Base-by-base conservation (phyloP, 2,888 invertebrate species). In the Timema cristinae region DNA sequence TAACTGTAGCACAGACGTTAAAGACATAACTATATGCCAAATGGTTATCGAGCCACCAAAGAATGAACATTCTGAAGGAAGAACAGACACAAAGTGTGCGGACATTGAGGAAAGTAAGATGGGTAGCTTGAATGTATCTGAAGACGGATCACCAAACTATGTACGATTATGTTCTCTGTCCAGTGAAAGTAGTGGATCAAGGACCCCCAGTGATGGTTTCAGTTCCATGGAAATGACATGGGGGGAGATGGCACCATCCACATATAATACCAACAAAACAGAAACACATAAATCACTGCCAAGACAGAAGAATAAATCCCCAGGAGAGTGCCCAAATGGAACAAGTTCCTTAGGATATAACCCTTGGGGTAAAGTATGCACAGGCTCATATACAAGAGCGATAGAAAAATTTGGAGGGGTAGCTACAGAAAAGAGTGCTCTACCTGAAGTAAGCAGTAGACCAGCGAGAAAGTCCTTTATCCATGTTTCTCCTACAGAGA, bases 381-480 rank as follows among this genome's bases (percentile, higher is more conserved):
- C 82, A 0, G 84, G 84, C 0, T 82, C 83, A 7, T 83, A 84
- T 72, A 83, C 81, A 9, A 78, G 83, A 15, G 83, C 83, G 4
- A 82, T 84, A 81, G 82, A 83, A 74, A 83, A 81, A 75, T 83
- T 84, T 70, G 79, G 77, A 51, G 78, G 79, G 7, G 82, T 79
- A 71, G 73, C 68, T 5, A 67, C 13, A 54, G 59, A 56, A 11
- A 56, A 56, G 15, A 50, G 49, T 47, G 9, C 56, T 5, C 32
- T 15, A 7, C 10, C 59, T 2, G 70, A 66, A 32, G 9, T 51
- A 10, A 70, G 51, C 50, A 50, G 50, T 50, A 70, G 70, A 47
- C 70, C 70, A 50, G 47, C 47, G 15, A 67, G 71, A n/a, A 71
- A 71, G 59, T 68, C 68, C 10, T 71, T 67, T 32, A 56, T 71